Percentiles rank a stretch among this genome's conserved stretches.
phyloP scores from a whole-genome alignment of 2,888 invertebrate species.

The Cerastoderma edule region DNA sequence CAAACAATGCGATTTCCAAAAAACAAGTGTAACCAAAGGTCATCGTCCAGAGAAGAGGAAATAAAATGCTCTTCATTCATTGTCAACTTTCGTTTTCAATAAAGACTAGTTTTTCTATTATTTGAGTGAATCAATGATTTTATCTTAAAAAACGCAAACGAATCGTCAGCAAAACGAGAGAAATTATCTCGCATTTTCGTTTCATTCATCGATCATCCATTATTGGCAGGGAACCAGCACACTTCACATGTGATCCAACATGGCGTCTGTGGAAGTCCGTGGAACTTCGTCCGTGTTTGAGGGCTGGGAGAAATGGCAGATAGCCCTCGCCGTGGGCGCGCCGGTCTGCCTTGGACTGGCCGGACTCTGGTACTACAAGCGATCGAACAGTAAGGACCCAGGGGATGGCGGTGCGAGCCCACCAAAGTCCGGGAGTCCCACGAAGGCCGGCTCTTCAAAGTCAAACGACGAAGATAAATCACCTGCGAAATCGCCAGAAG shows the following conservation, averaged over 20 bases:
- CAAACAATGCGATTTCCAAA: too few relatives aligned
- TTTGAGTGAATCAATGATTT: too few relatives aligned
- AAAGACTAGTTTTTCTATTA: too few relatives aligned
- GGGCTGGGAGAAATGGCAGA: constrained; percentile 89
- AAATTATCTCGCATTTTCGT: too few relatives aligned
- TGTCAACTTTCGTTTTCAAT: too few relatives aligned
- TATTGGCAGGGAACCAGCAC: too few relatives aligned
- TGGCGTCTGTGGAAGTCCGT: constrained; percentile 47
- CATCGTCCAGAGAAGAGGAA: too few relatives aligned
- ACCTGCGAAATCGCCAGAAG: constrained; percentile 20
- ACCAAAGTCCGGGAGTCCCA: not conserved
- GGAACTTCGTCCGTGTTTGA: constrained; percentile 53
- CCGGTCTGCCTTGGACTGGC: constrained; percentile 91
- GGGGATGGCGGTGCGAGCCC: not conserved
- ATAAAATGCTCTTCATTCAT: too few relatives aligned
- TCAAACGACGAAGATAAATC: constrained; percentile 27
- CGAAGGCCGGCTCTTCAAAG: constrained; percentile 31
- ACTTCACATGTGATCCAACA: constrained; percentile 55
- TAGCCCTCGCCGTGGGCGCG: constrained; percentile 92
- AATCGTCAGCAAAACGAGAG: too few relatives aligned
- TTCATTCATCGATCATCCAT: too few relatives aligned
- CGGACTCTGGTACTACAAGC: constrained; percentile 90
- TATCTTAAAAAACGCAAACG: too few relatives aligned
- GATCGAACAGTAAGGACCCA: constrained; percentile 19
- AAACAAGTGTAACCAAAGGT: too few relatives aligned